A percentile compares a stretch with the other conserved stretches of the same genome.
Conservation (phyloP, 92 coral and sea anemone species). For the Epizoanthus ramosus region DNA sequence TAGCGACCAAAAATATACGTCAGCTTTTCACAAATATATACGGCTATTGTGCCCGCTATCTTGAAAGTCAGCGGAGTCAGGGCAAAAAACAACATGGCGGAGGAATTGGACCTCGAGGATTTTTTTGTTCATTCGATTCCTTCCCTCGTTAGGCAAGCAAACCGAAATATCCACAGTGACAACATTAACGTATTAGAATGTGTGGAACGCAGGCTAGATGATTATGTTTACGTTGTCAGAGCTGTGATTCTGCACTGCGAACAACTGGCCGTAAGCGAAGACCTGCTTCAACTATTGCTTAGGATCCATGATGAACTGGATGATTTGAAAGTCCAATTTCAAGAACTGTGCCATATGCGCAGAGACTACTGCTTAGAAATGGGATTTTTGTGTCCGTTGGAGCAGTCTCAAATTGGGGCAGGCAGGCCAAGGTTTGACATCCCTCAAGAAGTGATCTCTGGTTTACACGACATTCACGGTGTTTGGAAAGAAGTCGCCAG, state of each 20-base stretch:
- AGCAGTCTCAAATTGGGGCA: conserved; percentile 28
- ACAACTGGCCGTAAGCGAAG: conserved; percentile 47
- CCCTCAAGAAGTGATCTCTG: conserved; percentile 48
- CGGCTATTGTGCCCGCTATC: too few species aligned
- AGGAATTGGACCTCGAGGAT: conserved; percentile 46
- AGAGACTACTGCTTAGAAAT: conserved; percentile 46
- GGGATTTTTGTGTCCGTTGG: conserved; percentile 62
- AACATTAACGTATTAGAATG: conserved; percentile 58
- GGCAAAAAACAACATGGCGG: conserved; percentile 33
- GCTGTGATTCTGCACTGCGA: conserved; percentile 55
- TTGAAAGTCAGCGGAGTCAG: too few species aligned
- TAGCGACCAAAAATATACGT: too few species aligned
- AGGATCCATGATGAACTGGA: conserved; percentile 38
- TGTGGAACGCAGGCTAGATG: conserved; percentile 66
- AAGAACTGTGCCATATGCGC: conserved; percentile 31
- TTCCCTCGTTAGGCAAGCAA: conserved; percentile 49
- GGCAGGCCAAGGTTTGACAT: conserved; percentile 67
- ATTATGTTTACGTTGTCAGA: conserved; percentile 55
- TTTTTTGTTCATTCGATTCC: conserved; percentile 46
- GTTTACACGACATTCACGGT: conserved; percentile 61
- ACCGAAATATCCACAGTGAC: conserved; percentile 53
- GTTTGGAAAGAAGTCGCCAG: conserved; percentile 57
- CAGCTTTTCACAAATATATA: too few species aligned
- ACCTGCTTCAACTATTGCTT: conserved; percentile 38
- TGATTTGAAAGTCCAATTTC: conserved; percentile 35